Evolutionary conservation across 1,140 invertebrate genomes (phyloP).

Genomic region (Cephus cinctus): DNA sequence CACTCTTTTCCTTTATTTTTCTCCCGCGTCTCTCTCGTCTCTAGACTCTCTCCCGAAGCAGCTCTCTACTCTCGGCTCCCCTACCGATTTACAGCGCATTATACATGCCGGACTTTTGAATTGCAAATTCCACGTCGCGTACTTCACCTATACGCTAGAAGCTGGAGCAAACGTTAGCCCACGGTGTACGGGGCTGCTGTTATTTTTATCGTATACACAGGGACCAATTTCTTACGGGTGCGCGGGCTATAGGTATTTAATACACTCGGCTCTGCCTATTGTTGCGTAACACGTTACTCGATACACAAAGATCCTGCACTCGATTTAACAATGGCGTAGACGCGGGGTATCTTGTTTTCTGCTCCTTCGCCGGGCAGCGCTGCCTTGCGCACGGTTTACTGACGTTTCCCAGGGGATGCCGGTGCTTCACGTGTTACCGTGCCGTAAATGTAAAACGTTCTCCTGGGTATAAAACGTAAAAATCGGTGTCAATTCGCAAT

Average conservation of each 20-base stretch:
- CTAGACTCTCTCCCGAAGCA: conserved; percentile 17
- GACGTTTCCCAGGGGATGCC: no score
- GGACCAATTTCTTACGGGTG: no score
- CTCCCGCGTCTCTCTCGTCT: conserved; percentile 6
- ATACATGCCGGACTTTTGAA: conserved; percentile 42
- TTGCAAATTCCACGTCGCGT: conserved; percentile 48
- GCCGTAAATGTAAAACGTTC: neutral
- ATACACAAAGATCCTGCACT: no score
- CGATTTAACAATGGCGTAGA: no score
- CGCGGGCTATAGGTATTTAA: no score
- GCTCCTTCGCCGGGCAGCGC: no score
- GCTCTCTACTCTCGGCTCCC: conserved; percentile 6
- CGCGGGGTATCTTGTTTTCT: no score
- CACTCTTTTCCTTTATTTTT: conserved; percentile 4
- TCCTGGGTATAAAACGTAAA: neutral
- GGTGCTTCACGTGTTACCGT: neutral
- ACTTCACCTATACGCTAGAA: no score
- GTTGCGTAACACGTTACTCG: conserved; percentile 34
- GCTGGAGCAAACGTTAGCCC: no score
- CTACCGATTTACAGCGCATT: conserved; percentile 43
- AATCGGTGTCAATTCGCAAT: neutral
- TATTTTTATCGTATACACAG: no score
- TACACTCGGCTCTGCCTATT: conserved; percentile 25
- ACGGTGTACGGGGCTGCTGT: no score
- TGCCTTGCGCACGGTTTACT: no score